These are phyloP conservation scores for Akabosia matsudoensis DNA, from an alignment of 1,140 invertebrate genomes.

Conservation along the genomic window DNA sequence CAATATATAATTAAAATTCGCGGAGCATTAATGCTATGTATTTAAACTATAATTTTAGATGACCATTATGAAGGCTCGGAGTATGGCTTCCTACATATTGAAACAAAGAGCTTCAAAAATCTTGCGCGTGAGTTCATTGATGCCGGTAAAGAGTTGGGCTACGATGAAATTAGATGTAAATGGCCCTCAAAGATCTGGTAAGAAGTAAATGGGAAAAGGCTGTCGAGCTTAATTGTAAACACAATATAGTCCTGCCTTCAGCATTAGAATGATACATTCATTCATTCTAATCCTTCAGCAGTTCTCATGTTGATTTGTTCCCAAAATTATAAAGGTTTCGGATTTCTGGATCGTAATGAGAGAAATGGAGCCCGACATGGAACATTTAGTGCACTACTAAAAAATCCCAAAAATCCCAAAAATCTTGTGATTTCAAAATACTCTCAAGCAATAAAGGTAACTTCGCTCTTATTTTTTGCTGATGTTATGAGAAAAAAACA, in stretches of 20 bases:
- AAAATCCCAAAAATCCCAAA: slow-evolving; percentile 14
- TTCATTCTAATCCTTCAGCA: no score
- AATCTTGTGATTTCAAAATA: slow-evolving; percentile 41
- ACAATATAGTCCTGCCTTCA: no score
- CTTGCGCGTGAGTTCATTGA: slow-evolving; percentile 54
- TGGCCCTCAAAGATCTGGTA: slow-evolving; percentile 50
- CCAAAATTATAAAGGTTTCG: slow-evolving; percentile 32
- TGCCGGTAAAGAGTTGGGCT: slow-evolving; percentile 56
- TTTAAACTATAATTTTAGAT: no score
- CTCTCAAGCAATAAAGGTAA: slow-evolving; percentile 41
- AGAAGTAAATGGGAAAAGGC: no score
- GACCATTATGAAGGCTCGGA: slow-evolving; percentile 2
- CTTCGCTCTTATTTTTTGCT: no score
- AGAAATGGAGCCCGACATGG: slow-evolving; percentile 35
- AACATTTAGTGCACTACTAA: slow-evolving; percentile 34
- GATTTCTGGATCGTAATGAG: slow-evolving; percentile 24
- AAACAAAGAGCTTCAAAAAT: neutral
- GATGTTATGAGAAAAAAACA: no score
- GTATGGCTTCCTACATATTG: slow-evolving; percentile 21
- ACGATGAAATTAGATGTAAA: slow-evolving; percentile 57
- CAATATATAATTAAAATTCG: no score
- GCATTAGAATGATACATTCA: no score
- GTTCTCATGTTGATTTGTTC: neutral
- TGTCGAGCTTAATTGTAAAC: no score
- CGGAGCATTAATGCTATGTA: neutral